Evolutionary conservation across 2,888 invertebrate species (phyloP), one percentile per base, ranked within the genome.

Genomic region (Amphipyra tragopoginis): DNA sequence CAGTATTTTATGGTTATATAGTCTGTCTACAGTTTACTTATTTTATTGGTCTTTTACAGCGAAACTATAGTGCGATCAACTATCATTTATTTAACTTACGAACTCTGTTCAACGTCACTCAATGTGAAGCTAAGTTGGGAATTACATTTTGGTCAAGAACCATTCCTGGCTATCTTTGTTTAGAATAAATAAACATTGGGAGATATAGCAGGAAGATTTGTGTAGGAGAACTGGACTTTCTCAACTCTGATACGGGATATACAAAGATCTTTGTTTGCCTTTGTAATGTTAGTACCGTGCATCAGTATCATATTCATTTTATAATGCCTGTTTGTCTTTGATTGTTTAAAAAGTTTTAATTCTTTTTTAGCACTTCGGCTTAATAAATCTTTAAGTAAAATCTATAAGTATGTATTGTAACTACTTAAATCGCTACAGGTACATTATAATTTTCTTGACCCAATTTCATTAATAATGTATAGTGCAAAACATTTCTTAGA

Each of bases 81-180:
- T 63, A 60, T 50, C 8, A 62, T 68, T 71, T 68, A 67, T 62
- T 67, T 72, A 63, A 74, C 54, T 66, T 52, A 54, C 47, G 13
- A 62, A 45, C 57, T 79, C 83, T 87, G 82, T 79, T 84, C 66
- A 77, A 77, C 68, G 66, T 85, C 82, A 81, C 65, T 76, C 70
- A 67, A 66, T 66, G 55, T 66, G 55, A 59, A 70, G 57, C 49
- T 72, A 73, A 78, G 72, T 81, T 77, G 60, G 62, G 78, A 75
- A 78, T 69, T 68, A 81, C 59, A 69, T 76, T 81, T 81, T 84
- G 81, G 79, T 85, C 80, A 86, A 84, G 80, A 80, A 74, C 78
- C 72, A 72, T 73, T 77, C 72, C 78, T 65, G 77, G 75, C 78
- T 83, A 81, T 82, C 63, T 69, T 61, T 53, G 73, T 73, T 71